A percentile compares a stretch with the other conserved stretches of the same genome.
phyloP scores from a whole-genome alignment of 2,113 vertebrate species.

The Pleuronectes platessa region DNA sequence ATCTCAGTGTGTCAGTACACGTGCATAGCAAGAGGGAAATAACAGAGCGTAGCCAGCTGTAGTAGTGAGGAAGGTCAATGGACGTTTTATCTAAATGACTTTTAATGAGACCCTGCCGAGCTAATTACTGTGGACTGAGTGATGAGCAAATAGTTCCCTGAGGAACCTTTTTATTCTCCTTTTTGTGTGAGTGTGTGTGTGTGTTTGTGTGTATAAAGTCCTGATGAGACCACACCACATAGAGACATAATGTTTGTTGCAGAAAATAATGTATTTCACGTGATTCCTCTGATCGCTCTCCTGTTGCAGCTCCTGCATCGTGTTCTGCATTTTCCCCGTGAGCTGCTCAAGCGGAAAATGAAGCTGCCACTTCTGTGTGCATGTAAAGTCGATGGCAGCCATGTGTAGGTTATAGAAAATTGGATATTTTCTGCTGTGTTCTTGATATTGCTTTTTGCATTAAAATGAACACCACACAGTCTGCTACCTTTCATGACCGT shows the following conservation, averaged over 20 bases:
- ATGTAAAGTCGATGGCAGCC: not conserved
- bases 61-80: constrained; percentile 39
- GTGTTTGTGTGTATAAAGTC: not conserved
- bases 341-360: constrained; percentile 18
- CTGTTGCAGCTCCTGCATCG: not conserved
- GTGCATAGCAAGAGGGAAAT: constrained; percentile 5
- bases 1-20: not conserved
- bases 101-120: constrained; percentile 52
- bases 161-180: constrained; percentile 3
- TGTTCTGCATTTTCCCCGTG: not conserved
- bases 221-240: not conserved
- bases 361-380: not conserved
- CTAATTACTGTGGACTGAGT: constrained; percentile 47
- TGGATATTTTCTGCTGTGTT: not conserved
- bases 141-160: constrained; percentile 49
- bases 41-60: not conserved
- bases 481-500: not conserved
- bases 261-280: too few relatives aligned
- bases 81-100: constrained; percentile 55
- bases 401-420: not conserved
- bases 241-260: not conserved
- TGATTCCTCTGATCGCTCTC: not conserved
- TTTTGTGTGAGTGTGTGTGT: not conserved
- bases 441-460: not conserved
- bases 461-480: not conserved